phyloP scores from a whole-genome alignment of 2,888 invertebrate genomes.

The Mimachlamys varia region DNA sequence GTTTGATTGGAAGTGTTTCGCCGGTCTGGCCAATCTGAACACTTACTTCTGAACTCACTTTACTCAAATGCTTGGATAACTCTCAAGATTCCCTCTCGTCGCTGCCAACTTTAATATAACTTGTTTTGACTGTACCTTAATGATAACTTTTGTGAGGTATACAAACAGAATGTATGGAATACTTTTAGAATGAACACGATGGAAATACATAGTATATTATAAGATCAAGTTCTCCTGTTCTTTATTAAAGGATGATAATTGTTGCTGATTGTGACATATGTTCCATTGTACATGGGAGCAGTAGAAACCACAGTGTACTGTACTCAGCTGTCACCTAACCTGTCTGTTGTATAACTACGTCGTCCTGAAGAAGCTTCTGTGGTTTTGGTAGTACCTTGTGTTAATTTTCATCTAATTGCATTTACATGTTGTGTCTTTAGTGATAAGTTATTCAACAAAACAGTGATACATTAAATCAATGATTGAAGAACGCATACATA shows the following conservation, averaged over 20 bases:
- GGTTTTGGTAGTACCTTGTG: background rate
- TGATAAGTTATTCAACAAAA: background rate
- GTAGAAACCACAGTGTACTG: background rate
- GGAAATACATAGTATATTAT: background rate
- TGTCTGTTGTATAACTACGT: background rate
- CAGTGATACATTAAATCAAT: slow-evolving; percentile 10
- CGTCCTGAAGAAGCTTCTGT: background rate
- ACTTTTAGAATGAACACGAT: background rate
- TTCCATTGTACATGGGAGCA: background rate
- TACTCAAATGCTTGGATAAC: too few relatives aligned
- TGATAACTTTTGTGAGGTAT: background rate
- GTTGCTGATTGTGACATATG: background rate
- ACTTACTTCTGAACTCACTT: too few relatives aligned
- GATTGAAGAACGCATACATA: slow-evolving; percentile 1
- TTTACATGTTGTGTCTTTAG: slow-evolving; percentile 32
- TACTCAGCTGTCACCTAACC: background rate
- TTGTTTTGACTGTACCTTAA: too few relatives aligned
- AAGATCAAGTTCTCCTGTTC: background rate
- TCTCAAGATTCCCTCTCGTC: too few relatives aligned
- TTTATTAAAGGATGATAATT: background rate
- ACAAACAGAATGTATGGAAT: background rate
- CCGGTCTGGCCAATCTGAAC: too few relatives aligned
- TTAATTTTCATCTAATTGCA: background rate
- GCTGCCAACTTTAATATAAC: too few relatives aligned
- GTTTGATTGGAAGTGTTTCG: too few relatives aligned